phyloP scores from a whole-genome alignment of 2,888 invertebrate species.

The Thelaira solivaga region DNA sequence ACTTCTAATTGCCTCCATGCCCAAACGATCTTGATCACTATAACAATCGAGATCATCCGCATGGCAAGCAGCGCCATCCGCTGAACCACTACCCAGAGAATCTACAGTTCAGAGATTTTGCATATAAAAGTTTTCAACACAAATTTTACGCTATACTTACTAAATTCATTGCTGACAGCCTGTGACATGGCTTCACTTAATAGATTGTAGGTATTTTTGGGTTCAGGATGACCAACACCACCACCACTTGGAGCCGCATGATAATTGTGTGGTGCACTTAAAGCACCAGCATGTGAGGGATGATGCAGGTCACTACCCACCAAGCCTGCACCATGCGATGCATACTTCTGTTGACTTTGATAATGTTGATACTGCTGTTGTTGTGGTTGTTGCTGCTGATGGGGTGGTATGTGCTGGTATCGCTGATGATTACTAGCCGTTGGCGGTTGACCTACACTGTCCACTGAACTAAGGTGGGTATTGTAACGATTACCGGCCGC shows the following conservation, averaged over 20 bases:
- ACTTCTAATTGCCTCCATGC: conserved; percentile 93
- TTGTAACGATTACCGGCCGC: conserved; percentile 64
- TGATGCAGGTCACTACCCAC: conserved; percentile 53
- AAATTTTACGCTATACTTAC: conserved; percentile 74
- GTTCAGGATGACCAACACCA: conserved; percentile 68
- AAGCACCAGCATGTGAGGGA: conserved; percentile 57
- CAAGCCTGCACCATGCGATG: conserved; percentile 28
- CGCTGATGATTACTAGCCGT: conserved; percentile 35
- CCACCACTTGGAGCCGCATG: conserved; percentile 68
- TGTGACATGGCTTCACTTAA: conserved; percentile 80
- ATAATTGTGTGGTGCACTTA: conserved; percentile 61
- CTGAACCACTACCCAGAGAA: conserved; percentile 72
- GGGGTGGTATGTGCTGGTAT: conserved; percentile 61
- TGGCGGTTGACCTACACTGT: conserved; percentile 51
- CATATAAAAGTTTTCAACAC: neutral
- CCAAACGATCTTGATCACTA: conserved; percentile 87
- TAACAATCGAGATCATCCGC: conserved; percentile 86
- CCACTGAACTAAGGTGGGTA: conserved; percentile 53
- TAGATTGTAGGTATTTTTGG: conserved; percentile 77
- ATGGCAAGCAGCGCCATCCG: conserved; percentile 74
- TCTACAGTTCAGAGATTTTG: conserved; percentile 62
- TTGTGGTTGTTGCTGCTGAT: conserved; percentile 63
- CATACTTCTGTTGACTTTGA: conserved; percentile 51
- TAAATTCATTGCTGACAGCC: conserved; percentile 80
- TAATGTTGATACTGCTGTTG: conserved; percentile 48